Evolutionary conservation across 2,888 invertebrate species (phyloP).

Genomic region (Orthosia gothica): DNA sequence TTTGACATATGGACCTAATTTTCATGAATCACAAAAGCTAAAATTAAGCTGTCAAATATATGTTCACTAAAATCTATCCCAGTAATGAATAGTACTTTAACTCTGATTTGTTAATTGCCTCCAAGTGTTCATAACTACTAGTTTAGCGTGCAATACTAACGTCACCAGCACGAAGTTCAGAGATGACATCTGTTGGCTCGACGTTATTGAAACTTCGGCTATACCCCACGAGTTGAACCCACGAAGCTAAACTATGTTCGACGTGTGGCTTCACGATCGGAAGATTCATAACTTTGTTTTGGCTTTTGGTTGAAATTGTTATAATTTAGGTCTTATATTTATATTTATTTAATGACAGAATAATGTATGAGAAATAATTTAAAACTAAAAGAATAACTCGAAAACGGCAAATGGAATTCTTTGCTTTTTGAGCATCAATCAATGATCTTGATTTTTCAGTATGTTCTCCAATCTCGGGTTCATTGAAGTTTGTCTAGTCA

Average conservation of each 20-base stretch:
- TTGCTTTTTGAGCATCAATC: neutral
- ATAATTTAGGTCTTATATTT: neutral
- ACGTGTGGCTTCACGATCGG: constrained; percentile 15
- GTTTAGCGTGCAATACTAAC: constrained; percentile 42
- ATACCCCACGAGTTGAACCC: constrained; percentile 41
- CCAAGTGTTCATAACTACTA: constrained; percentile 38
- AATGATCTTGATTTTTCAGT: neutral
- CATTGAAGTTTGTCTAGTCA: neutral
- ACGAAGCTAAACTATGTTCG: constrained; percentile 24
- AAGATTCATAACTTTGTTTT: constrained; percentile 18
- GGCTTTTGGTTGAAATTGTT: constrained; percentile 15
- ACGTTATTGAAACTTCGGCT: constrained; percentile 54
- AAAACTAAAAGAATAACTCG: neutral
- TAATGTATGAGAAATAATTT: neutral
- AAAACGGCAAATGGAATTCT: neutral
- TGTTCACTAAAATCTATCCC: neutral
- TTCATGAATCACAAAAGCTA: no score
- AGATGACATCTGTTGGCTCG: constrained; percentile 57
- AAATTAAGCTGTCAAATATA: no score
- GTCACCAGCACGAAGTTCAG: constrained; percentile 53
- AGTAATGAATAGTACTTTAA: constrained; percentile 14
- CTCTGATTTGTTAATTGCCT: constrained; percentile 30
- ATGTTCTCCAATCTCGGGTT: neutral
- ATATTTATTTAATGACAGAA: neutral
- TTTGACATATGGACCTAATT: no score